These are phyloP conservation scores for Cetoscarus ocellatus DNA, from an alignment of 2,797 vertebrate genomes.

Conservation along the genomic window DNA sequence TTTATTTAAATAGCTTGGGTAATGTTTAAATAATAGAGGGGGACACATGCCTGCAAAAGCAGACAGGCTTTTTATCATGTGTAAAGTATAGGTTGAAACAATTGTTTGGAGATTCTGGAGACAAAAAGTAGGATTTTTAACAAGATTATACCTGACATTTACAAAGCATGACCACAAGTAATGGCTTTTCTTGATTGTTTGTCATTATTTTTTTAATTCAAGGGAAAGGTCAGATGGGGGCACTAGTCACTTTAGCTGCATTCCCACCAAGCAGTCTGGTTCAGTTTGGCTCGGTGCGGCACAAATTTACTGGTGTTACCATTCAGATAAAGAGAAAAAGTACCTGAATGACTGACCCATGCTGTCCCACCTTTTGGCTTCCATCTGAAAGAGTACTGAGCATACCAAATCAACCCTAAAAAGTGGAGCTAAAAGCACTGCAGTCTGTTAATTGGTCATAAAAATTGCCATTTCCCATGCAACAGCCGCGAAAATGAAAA, in stretches of 20 bases:
- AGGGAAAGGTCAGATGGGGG: slow-evolving; percentile 28
- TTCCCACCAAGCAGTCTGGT: too few species aligned
- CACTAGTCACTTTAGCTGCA: neutral
- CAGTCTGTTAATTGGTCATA: too few species aligned
- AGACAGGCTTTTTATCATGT: neutral
- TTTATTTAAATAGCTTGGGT: slow-evolving; percentile 36
- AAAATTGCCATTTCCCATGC: too few species aligned
- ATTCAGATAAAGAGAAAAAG: too few species aligned
- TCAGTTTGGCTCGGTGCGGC: too few species aligned
- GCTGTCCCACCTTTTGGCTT: too few species aligned
- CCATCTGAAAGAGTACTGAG: too few species aligned
- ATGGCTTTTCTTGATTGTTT: neutral
- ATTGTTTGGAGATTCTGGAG: slow-evolving; percentile 3
- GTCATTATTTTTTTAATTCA: slow-evolving; percentile 14
- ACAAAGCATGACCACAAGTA: slow-evolving; percentile 15
- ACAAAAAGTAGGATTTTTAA: slow-evolving; percentile 5
- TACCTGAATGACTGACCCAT: too few species aligned
- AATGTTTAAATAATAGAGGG: slow-evolving; percentile 13
- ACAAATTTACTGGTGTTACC: too few species aligned
- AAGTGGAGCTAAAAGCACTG: too few species aligned
- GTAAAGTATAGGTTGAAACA: neutral
- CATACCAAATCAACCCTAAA: too few species aligned
- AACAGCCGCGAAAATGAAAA: too few species aligned
- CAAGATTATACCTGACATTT: slow-evolving; percentile 31
- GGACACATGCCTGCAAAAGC: neutral